These are phyloP conservation scores for Drosophila sucinea DNA, from an alignment of 1,140 invertebrate genomes.

Conservation along the genomic window DNA sequence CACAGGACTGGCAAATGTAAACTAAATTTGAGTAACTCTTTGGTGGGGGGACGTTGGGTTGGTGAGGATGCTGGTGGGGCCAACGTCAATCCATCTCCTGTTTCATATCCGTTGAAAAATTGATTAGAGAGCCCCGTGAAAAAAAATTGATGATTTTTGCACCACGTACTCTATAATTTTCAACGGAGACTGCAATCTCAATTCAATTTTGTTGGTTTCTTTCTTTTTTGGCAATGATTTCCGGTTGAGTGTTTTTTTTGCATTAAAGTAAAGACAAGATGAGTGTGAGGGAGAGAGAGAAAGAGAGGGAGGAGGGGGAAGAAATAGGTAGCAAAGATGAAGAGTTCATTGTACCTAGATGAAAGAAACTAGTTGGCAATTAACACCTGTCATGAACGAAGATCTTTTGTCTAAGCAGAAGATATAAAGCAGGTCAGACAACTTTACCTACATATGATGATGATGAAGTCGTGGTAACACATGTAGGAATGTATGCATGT, in stretches of 20 bases:
- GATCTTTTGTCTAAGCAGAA: conserved; percentile 18
- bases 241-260: conserved; percentile 32
- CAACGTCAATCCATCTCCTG: conserved; percentile 71
- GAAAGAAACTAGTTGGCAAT: conserved; percentile 58
- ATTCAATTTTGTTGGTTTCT: conserved; percentile 11
- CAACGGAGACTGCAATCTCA: conserved; percentile 11
- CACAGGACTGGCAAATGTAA: conserved; percentile 14
- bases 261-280: neutral
- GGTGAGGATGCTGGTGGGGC: neutral
- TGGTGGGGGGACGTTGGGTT: neutral
- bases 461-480: neutral
- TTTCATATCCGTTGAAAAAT: conserved; percentile 62
- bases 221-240: conserved; percentile 26
- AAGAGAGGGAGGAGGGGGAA: neutral
- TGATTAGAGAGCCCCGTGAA: neutral
- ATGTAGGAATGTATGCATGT: neutral
- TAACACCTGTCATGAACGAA: conserved; percentile 66
- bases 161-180: conserved; percentile 20
- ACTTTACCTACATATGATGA: conserved; percentile 35
- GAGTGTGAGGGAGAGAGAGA: neutral
- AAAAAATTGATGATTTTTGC: conserved; percentile 9
- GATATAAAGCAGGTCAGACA: conserved; percentile 40
- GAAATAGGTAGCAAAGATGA: neutral
- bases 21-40: conserved; percentile 1
- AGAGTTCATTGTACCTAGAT: conserved; percentile 64